These are phyloP conservation scores for Athripsodes cinereus DNA, from an alignment of 2,888 invertebrate genomes.

Conservation along the genomic window DNA sequence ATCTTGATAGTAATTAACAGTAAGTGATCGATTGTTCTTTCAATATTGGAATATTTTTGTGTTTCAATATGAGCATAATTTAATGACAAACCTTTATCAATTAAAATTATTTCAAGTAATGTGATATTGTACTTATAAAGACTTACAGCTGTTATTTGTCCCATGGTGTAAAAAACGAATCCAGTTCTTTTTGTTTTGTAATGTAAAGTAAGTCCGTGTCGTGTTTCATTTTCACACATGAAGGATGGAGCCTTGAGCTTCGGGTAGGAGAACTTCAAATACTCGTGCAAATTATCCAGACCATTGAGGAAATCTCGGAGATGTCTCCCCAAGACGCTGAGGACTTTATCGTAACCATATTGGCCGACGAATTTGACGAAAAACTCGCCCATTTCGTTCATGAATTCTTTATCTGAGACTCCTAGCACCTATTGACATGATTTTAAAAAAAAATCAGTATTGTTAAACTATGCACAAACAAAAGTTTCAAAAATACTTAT, in stretches of 20 bases:
- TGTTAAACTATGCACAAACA: no score
- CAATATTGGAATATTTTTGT: no score
- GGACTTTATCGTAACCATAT: slow-evolving; percentile 89
- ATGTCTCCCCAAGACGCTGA: slow-evolving; percentile 86
- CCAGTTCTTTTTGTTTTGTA: slow-evolving; percentile 90
- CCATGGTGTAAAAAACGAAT: slow-evolving; percentile 95
- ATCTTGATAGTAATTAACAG: no score
- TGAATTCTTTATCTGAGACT: slow-evolving; percentile 83
- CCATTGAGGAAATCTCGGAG: slow-evolving; percentile 95
- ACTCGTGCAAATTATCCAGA: slow-evolving; percentile 94
- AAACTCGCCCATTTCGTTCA: slow-evolving; percentile 91
- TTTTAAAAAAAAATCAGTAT: no score
- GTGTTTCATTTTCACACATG: slow-evolving; percentile 92
- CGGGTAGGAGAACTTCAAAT: slow-evolving; percentile 93
- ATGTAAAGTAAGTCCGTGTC: slow-evolving; percentile 87
- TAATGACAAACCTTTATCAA: no score
- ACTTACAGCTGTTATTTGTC: slow-evolving; percentile 80
- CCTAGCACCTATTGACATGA: slow-evolving; percentile 83
- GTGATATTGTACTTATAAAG: no score
- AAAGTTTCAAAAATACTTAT: no score
- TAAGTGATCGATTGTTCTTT: no score
- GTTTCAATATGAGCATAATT: no score
- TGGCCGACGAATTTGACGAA: slow-evolving; percentile 92
- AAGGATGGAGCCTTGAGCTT: slow-evolving; percentile 90
- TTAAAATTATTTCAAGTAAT: no score